Percentiles rank a stretch among this genome's conserved stretches.
Conservation (phyloP, 2,888 invertebrate species). For the Artemia sinica region DNA sequence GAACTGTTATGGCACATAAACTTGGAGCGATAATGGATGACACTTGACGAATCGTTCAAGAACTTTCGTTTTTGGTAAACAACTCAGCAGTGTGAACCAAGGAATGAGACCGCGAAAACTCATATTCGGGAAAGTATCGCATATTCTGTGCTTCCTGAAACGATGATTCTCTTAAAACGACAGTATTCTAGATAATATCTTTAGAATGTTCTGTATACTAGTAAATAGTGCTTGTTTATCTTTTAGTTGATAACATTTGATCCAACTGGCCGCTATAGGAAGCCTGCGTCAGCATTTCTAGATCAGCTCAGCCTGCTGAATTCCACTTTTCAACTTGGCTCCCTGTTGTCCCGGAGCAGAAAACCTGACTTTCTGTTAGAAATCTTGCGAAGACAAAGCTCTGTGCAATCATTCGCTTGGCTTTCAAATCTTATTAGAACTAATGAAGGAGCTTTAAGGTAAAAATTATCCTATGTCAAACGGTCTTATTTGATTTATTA, state of each 20-base stretch:
- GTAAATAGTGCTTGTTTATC: not conserved
- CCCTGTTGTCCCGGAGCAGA: conserved; percentile 67
- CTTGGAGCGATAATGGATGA: too few relatives aligned
- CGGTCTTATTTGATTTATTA: not conserved
- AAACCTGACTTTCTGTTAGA: conserved; percentile 81
- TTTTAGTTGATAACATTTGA: conserved; percentile 58
- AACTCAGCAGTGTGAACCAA: too few relatives aligned
- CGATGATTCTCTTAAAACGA: too few relatives aligned
- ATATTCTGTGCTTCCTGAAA: too few relatives aligned
- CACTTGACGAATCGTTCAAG: too few relatives aligned
- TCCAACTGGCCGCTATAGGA: conserved; percentile 61
- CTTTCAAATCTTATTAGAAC: conserved; percentile 79
- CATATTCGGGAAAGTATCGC: too few relatives aligned
- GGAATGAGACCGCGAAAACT: too few relatives aligned
- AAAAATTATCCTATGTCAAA: conserved; percentile 17
- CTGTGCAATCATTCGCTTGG: conserved; percentile 92
- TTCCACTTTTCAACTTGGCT: conserved; percentile 60
- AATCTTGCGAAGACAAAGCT: conserved; percentile 66
- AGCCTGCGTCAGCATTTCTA: conserved; percentile 55
- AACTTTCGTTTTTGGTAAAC: too few relatives aligned
- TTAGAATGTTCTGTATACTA: too few relatives aligned
- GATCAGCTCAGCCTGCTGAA: conserved; percentile 64
- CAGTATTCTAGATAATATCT: too few relatives aligned
- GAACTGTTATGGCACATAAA: too few relatives aligned
- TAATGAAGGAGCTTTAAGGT: conserved; percentile 62